Evolutionary conservation across 2,888 invertebrate species (phyloP).

Genomic region (Shargacucullia verbasci): DNA sequence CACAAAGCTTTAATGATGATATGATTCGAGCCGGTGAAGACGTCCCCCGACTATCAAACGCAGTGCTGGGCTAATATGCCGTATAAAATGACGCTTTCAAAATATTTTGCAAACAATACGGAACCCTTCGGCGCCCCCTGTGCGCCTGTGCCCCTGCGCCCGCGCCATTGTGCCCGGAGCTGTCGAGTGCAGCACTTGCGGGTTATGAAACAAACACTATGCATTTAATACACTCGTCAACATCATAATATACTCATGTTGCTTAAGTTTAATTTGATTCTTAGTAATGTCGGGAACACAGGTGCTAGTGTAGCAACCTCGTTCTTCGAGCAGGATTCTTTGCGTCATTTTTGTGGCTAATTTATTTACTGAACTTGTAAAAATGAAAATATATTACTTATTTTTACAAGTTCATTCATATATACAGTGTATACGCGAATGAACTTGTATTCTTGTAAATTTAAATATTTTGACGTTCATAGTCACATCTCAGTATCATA

Average conservation of each 20-base stretch:
- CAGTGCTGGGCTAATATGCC: constrained; percentile 84
- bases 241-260: constrained; percentile 37
- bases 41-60: constrained; percentile 84
- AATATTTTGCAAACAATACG: constrained; percentile 88
- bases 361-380: no score
- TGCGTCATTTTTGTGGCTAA: no score
- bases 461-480: no score
- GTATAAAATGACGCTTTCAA: constrained; percentile 88
- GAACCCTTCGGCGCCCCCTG: constrained; percentile 77
- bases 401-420: no score
- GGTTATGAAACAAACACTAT: constrained; percentile 61
- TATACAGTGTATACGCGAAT: no score
- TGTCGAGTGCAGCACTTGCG: constrained; percentile 77
- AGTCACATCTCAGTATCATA: no score
- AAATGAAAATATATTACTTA: no score
- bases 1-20: constrained; percentile 84
- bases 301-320: no score
- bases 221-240: constrained; percentile 52
- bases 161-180: constrained; percentile 65
- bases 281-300: constrained; percentile 2
- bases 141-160: constrained; percentile 71
- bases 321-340: no score
- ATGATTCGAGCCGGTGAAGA: constrained; percentile 81
- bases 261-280: constrained; percentile 30
- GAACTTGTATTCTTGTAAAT: no score